Evolutionary conservation across 2,888 invertebrate species (phyloP), one percentile per base, ranked within the genome.

Genomic region (Antitype chi): DNA sequence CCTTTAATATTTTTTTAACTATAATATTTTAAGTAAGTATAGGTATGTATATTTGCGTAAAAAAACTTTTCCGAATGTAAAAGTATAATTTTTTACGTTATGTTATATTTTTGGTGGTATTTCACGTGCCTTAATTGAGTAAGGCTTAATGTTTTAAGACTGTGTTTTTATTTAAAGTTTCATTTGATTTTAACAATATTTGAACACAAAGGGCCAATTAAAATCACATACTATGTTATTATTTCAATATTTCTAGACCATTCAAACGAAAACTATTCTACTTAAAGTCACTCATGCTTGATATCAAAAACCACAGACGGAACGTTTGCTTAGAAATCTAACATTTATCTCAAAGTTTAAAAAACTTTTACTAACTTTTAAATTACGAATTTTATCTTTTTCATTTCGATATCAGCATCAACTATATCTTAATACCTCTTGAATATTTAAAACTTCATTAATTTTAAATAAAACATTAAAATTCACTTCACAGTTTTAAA

Each of bases 401-500:
- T 32, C 15, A 62, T 70, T 72, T 67, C 28, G 17, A 55, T 55
- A 53, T 63, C 52, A 74, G 20, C 28, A 23, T 23, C 49, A 57
- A 79, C 52, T 75, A 23, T 63, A 66, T 55, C 20, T 64, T 67
- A 49, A 49, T 38, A 60, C 25, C 55, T 9, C 38, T 55, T 67
- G 23, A 85, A 78, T 60, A 83, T 78, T 87, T 57, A 72, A 76
- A 81, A 71, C 67, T 62, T 63, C 59, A 74, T 71, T 66, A 78
- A 79, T 60, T 52, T 55, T 32, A 66, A 76, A 75, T 64, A 62
- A 67, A 80, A 67, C 62, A 78, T 82, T 81, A 77, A 80, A 64
- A 76, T 86, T 85, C 87, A 76, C 67, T 74, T 79, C 78, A 64
- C 78, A 83, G 81, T 82, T 85, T 85, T 83, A 69, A 87, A 87